Evolutionary conservation across 1,140 invertebrate genomes (phyloP), one percentile per base, ranked within the genome.

Genomic region (Cepaea nemoralis): DNA sequence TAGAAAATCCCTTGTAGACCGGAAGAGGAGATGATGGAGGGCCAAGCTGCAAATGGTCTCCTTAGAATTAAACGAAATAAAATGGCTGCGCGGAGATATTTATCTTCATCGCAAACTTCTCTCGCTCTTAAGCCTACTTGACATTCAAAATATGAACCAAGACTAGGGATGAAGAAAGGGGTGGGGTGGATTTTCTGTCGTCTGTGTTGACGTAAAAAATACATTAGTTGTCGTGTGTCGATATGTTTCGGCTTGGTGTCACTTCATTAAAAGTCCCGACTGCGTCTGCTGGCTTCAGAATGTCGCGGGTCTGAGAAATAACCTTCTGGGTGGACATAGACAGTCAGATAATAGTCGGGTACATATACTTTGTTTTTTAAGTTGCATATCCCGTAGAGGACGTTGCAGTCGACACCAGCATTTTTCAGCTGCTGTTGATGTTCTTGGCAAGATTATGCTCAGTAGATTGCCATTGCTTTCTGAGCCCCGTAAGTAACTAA

Each of bases 121-220:
- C 71, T 22, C 2, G 27, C 42, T 39, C 71, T 74, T 74, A 42
- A 33, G 27, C 27, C 42, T 48, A 27, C 71, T 74, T 74, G 71
- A 74, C 71, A 74, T 74, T 74, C 71, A 45, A 74, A 74, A 74
- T 74, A 74, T 74, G 71, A 74, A 45, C 71, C 42, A 48, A 48
- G 59, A 31, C 59, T 63, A 14, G 24, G 50, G 50, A 27, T n/a
- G 59, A 27, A 8, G 45, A 19, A 19, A 48, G 45, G 19, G 45
- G 45, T 12, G 19, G 45, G 19, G 8, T 19, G 19, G 45, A 48
- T 48, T n/a, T 24, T 55, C 6, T 24, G 8, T 19, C 8, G 50
- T 3, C 22, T 55, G 3, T 55, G 50, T 55, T 24, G 50, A 22
- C 50, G 50, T 55, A 55, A 55, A 55, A 55, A 55, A 55, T 55